Evolutionary conservation across 2,113 vertebrate species (phyloP).

Genomic region (Oncorhynchus masou): DNA sequence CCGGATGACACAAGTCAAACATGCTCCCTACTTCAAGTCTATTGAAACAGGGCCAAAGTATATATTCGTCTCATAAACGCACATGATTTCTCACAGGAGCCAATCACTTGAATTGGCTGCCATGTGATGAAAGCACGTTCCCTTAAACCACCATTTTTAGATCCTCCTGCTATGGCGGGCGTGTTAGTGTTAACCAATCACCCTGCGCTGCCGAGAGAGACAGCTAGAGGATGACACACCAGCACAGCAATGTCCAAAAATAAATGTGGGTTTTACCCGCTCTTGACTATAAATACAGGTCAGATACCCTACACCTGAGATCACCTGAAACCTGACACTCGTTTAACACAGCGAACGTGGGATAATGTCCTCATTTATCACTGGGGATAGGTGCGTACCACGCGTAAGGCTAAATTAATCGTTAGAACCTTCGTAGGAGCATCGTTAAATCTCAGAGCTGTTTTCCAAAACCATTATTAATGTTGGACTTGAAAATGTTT

Average conservation of each 20-base stretch:
- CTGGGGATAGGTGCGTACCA: constrained; percentile 25
- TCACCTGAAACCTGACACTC: constrained; percentile 37
- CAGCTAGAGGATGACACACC: constrained; percentile 14
- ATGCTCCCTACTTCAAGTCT: neutral
- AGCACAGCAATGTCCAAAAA: constrained; percentile 64
- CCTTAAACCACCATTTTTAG: constrained; percentile 61
- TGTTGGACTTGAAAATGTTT: too few species aligned
- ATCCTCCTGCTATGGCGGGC: constrained; percentile 53
- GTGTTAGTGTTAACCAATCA: constrained; percentile 61
- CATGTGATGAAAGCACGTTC: constrained; percentile 57
- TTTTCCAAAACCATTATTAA: too few species aligned
- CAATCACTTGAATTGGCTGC: neutral
- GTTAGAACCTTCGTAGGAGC: too few species aligned
- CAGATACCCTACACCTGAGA: constrained; percentile 65
- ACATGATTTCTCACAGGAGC: neutral
- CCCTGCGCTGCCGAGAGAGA: constrained; percentile 17
- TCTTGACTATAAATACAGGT: constrained; percentile 61
- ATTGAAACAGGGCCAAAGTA: neutral
- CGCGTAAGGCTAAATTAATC: neutral
- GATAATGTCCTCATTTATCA: constrained; percentile 59
- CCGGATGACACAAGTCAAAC: neutral
- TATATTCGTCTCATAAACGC: neutral
- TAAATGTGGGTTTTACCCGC: constrained; percentile 58
- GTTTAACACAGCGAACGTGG: constrained; percentile 49
- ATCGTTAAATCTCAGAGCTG: too few species aligned